Evolutionary conservation across 1,140 invertebrate species (phyloP).

Genomic region (Formica exsecta): DNA sequence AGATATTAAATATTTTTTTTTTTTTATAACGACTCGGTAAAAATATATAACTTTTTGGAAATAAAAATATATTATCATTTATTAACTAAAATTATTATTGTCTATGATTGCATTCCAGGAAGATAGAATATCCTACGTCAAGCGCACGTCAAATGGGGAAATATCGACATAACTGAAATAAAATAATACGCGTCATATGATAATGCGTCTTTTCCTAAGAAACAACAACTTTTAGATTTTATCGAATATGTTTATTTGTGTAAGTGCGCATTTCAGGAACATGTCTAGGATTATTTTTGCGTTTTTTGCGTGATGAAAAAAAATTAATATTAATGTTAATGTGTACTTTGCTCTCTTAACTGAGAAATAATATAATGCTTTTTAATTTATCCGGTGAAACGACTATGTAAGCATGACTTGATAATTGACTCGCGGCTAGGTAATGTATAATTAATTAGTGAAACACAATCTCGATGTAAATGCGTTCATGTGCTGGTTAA

Average conservation of each 20-base stretch:
- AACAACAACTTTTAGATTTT: too few species aligned
- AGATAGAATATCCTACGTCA: not conserved
- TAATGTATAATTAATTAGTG: conserved; percentile 56
- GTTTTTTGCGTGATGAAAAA: not conserved
- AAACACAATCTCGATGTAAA: conserved; percentile 62
- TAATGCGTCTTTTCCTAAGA: too few species aligned
- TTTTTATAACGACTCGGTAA: not conserved
- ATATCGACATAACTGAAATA: too few species aligned
- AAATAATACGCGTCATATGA: too few species aligned
- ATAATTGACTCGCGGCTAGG: conserved; percentile 45
- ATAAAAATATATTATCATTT: not conserved
- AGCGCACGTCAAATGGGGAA: too few species aligned
- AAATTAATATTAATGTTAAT: conserved; percentile 12
- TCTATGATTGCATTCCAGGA: not conserved
- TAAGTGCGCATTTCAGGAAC: not conserved
- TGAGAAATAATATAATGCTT: not conserved
- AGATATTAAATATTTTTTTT: not conserved
- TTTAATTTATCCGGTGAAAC: conserved; percentile 1
- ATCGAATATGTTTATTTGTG: not conserved
- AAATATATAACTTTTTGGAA: not conserved
- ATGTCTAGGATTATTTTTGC: not conserved
- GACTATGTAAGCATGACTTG: conserved; percentile 7
- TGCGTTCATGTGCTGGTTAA: conserved; percentile 54
- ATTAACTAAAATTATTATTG: not conserved
- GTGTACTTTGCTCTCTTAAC: not conserved